phyloP scores from a whole-genome alignment of 2,113 vertebrate genomes.

The Anser cygnoides region DNA sequence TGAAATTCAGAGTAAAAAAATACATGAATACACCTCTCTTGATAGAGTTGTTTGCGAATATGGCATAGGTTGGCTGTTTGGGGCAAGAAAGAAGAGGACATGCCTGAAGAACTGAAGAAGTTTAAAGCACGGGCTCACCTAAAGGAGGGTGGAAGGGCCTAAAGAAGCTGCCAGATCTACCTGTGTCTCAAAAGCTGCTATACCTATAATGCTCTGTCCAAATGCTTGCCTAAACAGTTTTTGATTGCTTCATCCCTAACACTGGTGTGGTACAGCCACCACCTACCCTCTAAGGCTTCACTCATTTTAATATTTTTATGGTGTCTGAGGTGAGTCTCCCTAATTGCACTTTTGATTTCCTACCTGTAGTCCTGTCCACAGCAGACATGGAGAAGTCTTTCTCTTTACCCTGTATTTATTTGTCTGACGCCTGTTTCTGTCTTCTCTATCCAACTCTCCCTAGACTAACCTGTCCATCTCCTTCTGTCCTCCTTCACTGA shows the following conservation, averaged over 20 bases:
- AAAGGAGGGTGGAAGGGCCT: background rate
- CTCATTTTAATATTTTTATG: rapidly evolving
- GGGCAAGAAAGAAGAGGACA: background rate
- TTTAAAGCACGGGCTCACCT: background rate
- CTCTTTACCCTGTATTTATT: background rate
- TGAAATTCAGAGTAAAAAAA: background rate
- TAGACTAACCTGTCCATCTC: background rate
- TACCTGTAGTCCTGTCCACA: background rate
- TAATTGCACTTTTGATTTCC: background rate
- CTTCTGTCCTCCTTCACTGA: background rate
- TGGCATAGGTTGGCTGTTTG: background rate
- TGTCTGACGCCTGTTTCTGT: background rate
- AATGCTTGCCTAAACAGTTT: background rate
- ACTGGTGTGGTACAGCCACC: background rate
- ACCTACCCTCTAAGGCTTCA: background rate
- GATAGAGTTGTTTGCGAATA: background rate
- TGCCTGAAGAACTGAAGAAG: background rate
- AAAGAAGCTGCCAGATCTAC: background rate
- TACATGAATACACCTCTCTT: background rate
- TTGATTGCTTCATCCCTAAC: background rate
- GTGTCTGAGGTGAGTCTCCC: background rate
- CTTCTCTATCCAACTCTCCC: background rate
- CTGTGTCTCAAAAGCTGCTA: background rate
- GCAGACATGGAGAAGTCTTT: background rate
- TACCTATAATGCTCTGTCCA: background rate